Percentiles rank a stretch among this genome's conserved stretches.
phyloP scores from a whole-genome alignment of 2,888 invertebrate genomes.

The Cataglyphis albicans region DNA sequence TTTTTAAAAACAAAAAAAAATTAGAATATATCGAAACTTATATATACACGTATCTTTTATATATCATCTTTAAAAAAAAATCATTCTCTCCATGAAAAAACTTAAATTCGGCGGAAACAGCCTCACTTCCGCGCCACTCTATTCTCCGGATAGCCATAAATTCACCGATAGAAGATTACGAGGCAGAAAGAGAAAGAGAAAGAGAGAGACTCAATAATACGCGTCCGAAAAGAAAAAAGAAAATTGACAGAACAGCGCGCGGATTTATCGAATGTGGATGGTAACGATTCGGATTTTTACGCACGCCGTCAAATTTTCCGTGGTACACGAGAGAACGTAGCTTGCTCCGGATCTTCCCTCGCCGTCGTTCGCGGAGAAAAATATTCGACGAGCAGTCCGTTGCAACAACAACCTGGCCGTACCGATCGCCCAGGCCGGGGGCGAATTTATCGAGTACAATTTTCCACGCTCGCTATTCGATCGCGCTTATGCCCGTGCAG shows the following conservation, averaged over 20 bases:
- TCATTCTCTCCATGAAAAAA: constrained; percentile 14
- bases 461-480: constrained; percentile 42
- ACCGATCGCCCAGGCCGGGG: neutral
- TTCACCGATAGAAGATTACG: constrained; percentile 36
- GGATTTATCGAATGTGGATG: constrained; percentile 37
- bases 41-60: neutral
- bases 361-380: constrained; percentile 22
- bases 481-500: neutral
- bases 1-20: neutral
- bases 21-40: neutral
- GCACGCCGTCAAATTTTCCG: constrained; percentile 41
- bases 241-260: neutral
- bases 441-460: constrained; percentile 67
- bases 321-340: constrained; percentile 3
- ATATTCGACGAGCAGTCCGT: constrained; percentile 9
- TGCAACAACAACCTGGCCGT: constrained; percentile 7
- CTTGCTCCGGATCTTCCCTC: neutral
- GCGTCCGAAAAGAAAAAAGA: neutral
- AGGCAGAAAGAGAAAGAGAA: neutral
- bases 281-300: constrained; percentile 23
- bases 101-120: neutral
- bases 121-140: constrained; percentile 12
- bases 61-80: neutral
- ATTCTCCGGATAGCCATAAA: constrained; percentile 38
- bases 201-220: constrained; percentile 15